Percentiles rank a stretch among this genome's conserved stretches.
Conservation (phyloP, 2,888 invertebrate species). For the Clostera curtula region DNA sequence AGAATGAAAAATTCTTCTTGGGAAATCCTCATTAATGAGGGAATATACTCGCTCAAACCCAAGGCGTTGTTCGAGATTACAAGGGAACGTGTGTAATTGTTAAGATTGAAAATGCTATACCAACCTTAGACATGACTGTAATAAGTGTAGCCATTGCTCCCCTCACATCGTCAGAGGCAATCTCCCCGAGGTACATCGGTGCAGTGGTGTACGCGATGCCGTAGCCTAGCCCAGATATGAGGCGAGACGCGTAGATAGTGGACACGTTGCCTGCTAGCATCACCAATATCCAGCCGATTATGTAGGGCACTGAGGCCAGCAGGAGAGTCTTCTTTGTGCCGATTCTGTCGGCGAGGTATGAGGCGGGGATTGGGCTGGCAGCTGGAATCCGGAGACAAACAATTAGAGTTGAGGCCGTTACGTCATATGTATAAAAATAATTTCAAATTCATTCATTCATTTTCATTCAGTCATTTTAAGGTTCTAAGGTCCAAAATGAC, state of each 20-base stretch:
- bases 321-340: slow-evolving; percentile 79
- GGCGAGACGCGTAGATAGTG: slow-evolving; percentile 73
- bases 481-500: too few species aligned
- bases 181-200: slow-evolving; percentile 78
- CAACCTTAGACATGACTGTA: slow-evolving; percentile 72
- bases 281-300: slow-evolving; percentile 78
- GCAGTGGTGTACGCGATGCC: slow-evolving; percentile 76
- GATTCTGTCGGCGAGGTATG: slow-evolving; percentile 77
- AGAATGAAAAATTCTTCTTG: too few species aligned
- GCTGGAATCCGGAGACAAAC: slow-evolving; percentile 47
- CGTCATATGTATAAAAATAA: too few species aligned
- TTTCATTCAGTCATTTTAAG: too few species aligned
- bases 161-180: slow-evolving; percentile 74
- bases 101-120: slow-evolving; percentile 9
- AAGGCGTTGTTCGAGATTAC: too few species aligned
- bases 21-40: too few species aligned
- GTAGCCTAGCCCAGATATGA: slow-evolving; percentile 78
- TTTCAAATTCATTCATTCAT: too few species aligned
- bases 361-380: slow-evolving; percentile 77
- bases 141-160: slow-evolving; percentile 77
- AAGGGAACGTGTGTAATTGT: neutral
- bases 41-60: too few species aligned
- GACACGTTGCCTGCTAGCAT: slow-evolving; percentile 74
- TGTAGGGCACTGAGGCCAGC: slow-evolving; percentile 74
- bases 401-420: neutral